Evolutionary conservation across 1,140 invertebrate genomes (phyloP), one percentile per base, ranked within the genome.

Genomic region (Mercenaria mercenaria): DNA sequence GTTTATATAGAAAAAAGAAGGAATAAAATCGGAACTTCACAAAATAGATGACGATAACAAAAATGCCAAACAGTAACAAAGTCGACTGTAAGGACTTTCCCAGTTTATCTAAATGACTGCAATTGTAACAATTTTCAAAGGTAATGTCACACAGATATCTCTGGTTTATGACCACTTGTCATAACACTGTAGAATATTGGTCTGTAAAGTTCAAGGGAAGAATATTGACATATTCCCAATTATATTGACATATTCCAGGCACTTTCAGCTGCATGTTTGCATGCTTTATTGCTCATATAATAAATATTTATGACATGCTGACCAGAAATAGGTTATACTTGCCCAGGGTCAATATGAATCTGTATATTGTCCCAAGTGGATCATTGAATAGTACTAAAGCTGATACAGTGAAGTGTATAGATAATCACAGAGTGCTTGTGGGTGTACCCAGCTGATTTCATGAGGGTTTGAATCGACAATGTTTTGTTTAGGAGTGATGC

Each of bases 91-190:
- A n/a, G n/a, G n/a, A n/a, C n/a, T n/a, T n/a, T n/a, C n/a, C n/a
- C n/a, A n/a, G 26, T 67, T 67, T 67, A 67, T 67, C 61, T 32
- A 37, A 67, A 67, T 67, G 26, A 18, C 26, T n/a, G 32, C 32
- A 32, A 67, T 67, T 67, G n/a, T n/a, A 32, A n/a, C 8, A 32
- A 15, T 67, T 67, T 32, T 32, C 61, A 32, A 67, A 67, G 61
- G 32, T 56, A 67, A 23, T 29, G 56, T 6, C 2, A 37, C 4
- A 32, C n/a, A n/a, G n/a, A n/a, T n/a, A n/a, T n/a, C n/a, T n/a
- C n/a, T n/a, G n/a, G n/a, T n/a, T 72, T 72, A 39, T 72, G 15
- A 41, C 67, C 67, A 39, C 34, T 72, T 72, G 67, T 41, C 34
- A 41, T 72, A 72, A 72, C 26, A 2, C 29, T 23, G 67, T 72